Evolutionary conservation across 2,797 vertebrate genomes (phyloP), one percentile per base, ranked within the genome.

Genomic region (Coreius guichenoti): DNA sequence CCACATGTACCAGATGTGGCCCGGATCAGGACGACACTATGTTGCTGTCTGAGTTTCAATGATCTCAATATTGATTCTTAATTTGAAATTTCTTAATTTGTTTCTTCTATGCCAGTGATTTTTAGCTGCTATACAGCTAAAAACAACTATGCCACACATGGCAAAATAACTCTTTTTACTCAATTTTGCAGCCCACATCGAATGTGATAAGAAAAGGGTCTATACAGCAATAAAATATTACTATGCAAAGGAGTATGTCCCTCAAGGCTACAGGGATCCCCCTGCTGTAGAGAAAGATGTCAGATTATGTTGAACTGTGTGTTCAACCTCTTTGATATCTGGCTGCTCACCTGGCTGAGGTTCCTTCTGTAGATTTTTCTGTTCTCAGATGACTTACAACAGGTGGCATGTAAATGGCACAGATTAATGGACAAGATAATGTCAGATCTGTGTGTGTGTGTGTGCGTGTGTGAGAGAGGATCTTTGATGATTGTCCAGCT

Each of bases 351-450:
- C 83, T 65, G 33, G 31, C 87, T 67, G 36, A 80, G 77, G 81
- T 78, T 51, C 14, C 13, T 47, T 72, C 69, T 72, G 7, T 76
- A 76, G 29, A 51, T 31, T 29, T 56, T 86, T 86, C 56, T 81
- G 77, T 73, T 88, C 87, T 84, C 78, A 29, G 72, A 69, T 79
- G 72, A 81, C 67, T 86, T 74, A 31, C 73, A 82, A 63, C 83
- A 87, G 86, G 88, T 85, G 86, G 86, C 83, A 76, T 85, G 80
- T 89, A 87, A 89, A 87, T 63, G 79, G 79, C 49, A 82, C 74
- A 88, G 82, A 88, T 86, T 88, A 86, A 81, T 81, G 81, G 85
- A 84, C 65, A 54, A 86, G 87, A 88, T 88, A 86, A 51, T 17
- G 19, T 14, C 49, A 63, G 79, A 72, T 19, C 21, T 70, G 63